A percentile compares a stretch with the other conserved stretches of the same genome.
Evolutionary conservation across 2,797 vertebrate species (phyloP).

Genomic region (Notamacropus eugenii): DNA sequence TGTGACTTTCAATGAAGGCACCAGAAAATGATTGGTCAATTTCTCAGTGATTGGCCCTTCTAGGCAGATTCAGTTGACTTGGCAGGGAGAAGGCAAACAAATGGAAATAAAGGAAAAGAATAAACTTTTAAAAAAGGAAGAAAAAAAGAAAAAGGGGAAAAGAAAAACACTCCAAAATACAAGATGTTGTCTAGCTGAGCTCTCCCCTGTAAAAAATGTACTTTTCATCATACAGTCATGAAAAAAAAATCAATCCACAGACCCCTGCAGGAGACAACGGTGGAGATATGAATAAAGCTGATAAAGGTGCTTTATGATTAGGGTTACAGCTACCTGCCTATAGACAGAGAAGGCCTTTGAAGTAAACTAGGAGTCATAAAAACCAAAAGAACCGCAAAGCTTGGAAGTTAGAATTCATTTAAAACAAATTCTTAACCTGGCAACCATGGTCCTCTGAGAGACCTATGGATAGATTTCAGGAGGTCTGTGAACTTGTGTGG

Average conservation of each 20-base stretch:
- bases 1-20: constrained; percentile 70
- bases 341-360: background rate
- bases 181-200: constrained; percentile 30
- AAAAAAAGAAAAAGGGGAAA: background rate
- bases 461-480: constrained; percentile 35
- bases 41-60: constrained; percentile 74
- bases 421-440: background rate
- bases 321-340: constrained; percentile 2
- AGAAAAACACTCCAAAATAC: background rate
- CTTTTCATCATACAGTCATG: constrained; percentile 21
- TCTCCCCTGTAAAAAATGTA: background rate
- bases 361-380: constrained; percentile 6
- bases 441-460: background rate
- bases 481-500: background rate
- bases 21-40: constrained; percentile 70
- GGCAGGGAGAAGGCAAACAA: constrained; percentile 51
- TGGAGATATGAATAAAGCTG: background rate
- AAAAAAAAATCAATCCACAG: background rate
- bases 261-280: background rate
- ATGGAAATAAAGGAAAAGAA: constrained; percentile 38
- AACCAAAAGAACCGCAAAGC: background rate
- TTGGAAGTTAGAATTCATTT: constrained; percentile 44
- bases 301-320: constrained; percentile 15
- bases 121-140: constrained; percentile 27
- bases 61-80: constrained; percentile 76